Evolutionary conservation across 2,888 invertebrate species (phyloP), one percentile per base, ranked within the genome.

Genomic region (Pseudanteris insignis): DNA sequence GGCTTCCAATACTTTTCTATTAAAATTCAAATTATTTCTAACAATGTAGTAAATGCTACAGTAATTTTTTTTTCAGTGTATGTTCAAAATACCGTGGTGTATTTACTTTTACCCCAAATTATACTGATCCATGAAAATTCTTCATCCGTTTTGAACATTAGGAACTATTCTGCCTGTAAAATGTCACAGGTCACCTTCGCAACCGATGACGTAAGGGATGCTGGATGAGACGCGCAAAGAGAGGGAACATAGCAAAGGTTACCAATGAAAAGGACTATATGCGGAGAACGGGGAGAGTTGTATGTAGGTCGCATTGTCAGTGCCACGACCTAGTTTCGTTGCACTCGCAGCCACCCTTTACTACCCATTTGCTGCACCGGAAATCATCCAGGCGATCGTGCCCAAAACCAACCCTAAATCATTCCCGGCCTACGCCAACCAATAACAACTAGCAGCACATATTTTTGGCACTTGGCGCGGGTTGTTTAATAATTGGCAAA

Each of bases 261-360:
- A 36, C 50, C 18, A 32, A 55, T 63, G 53, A 55, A 44, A 36
- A 34, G 38, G 64, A 61, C 59, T 59, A 38, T n/a, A 54, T 25
- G 48, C 38, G 26, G 36, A 34, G 28, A 28, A 50, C 60, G 41
- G 55, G 41, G 50, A 58, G 66, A 69, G 63, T 69, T 69, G 68
- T 69, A 77, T 74, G 69, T 77, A 75, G 76, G 73, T 74, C 76
- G 70, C 65, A 72, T 71, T 73, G 73, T 73, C 74, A 72, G 73
- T 74, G 71, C 67, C 71, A 72, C 70, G 75, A 72, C 77, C 76
- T 66, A 66, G 68, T 73, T 75, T 68, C 63, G 51, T 44, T 11
- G 15, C 12, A 7, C 30, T 37, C 25, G 13, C 44, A 48, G 44
- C 24, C 26, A 29, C 59, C 26, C 29, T 62, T 21, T 34, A 18